Conservation (phyloP, 2,797 vertebrate genomes). For the Chanos chanos region DNA sequence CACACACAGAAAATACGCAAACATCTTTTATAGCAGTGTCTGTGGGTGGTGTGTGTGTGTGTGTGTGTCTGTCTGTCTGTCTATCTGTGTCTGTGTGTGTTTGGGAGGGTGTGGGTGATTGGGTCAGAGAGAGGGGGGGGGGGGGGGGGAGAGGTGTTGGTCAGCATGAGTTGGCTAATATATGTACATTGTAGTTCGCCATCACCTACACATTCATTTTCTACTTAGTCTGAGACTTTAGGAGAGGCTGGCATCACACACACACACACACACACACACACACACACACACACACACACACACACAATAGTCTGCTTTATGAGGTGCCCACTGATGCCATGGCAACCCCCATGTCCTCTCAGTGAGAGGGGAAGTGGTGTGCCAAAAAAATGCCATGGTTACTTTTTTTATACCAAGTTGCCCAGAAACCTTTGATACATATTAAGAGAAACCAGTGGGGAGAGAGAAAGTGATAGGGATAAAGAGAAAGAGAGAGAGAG, state of each 20-base stretch:
- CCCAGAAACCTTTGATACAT: slow-evolving; percentile 79
- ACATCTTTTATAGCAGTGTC: too few relatives aligned
- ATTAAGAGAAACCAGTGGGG: slow-evolving; percentile 76
- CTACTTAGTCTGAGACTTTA: slow-evolving; percentile 61
- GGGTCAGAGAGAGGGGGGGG: slow-evolving; percentile 1
- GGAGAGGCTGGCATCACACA: slow-evolving; percentile 60
- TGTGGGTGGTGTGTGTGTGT: too few relatives aligned
- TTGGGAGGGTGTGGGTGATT: too few relatives aligned
- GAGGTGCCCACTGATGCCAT: slow-evolving; percentile 74
- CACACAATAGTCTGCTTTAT: slow-evolving; percentile 71
- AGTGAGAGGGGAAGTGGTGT: slow-evolving; percentile 65
- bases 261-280: slow-evolving; percentile 39
- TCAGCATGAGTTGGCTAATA: slow-evolving; percentile 46
- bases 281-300: slow-evolving; percentile 49
- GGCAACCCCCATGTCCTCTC: slow-evolving; percentile 76
- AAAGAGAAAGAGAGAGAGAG: slow-evolving; percentile 33
- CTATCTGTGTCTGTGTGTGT: too few relatives aligned
- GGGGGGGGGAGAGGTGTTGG: slow-evolving; percentile 11
- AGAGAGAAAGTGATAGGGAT: slow-evolving; percentile 59
- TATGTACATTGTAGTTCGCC: slow-evolving; percentile 48
- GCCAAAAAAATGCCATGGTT: slow-evolving; percentile 81
- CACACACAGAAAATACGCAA: too few relatives aligned
- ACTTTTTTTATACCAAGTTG: slow-evolving; percentile 73
- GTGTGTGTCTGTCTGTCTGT: too few relatives aligned
- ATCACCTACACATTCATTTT: slow-evolving; percentile 56